Evolutionary conservation across 2,888 invertebrate species (phyloP), one percentile per base, ranked within the genome.

Genomic region (Odontocerum albicorne): DNA sequence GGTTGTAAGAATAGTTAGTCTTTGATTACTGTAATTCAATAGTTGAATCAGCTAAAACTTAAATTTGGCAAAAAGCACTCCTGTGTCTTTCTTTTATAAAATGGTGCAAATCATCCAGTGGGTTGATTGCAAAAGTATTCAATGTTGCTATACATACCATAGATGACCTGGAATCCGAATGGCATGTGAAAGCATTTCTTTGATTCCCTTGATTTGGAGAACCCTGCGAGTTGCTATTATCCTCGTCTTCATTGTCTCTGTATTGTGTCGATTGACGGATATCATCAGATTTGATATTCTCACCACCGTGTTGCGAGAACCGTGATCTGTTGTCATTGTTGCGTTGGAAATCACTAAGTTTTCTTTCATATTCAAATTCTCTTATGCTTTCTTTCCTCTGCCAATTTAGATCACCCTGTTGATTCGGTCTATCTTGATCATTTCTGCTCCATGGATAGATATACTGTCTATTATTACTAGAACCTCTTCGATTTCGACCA

Each of bases 381-480:
- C 55, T 47, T 6, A 47, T 43, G 10, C 33, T 36, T 32, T 59
- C 59, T 19, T 55, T 52, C 21, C 52, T 55, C n/a, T 31, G 20
- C 59, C 55, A 55, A 19, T 17, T 36, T 3, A 49, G 31, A 31
- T 55, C 56, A 10, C n/a, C 27, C 31, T 46, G 46, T 31, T 19
- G 20, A 32, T 55, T 55, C 2, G 50, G 22, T 49, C 45, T 47
- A 12, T 59, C 59, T 20, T 47, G 47, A 19, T 59, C 55, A 12
- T 40, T 52, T 52, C 52, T 59, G 40, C 42, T 59, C 59, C 59
- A 59, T 2, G 59, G 59, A 36, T 52, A 45, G 2, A 42, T 17
- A 49, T 49, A 36, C 21, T 49, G 52, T 31, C 59, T 52, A 10
- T 31, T 49, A 31, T 55, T 59, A 17, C 55, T 44, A n/a, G 33